These are phyloP conservation scores for Tychaedon coryphoeus DNA, from an alignment of 2,113 vertebrate species.

Conservation along the genomic window DNA sequence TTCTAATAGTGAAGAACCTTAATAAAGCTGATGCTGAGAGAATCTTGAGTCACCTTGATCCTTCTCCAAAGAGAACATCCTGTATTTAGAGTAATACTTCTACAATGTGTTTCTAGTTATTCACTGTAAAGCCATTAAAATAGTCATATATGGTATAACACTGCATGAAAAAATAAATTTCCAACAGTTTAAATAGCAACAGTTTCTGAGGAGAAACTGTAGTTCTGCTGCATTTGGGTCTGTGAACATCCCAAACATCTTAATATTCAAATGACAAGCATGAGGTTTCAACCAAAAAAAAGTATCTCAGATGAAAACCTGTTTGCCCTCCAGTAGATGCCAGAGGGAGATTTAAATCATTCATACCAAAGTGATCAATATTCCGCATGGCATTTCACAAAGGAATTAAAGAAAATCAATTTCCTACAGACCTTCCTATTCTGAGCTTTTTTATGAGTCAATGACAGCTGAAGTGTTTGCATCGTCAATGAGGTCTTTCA, in stretches of 20 bases:
- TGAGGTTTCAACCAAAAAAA: not conserved
- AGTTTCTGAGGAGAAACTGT: not conserved
- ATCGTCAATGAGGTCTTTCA: slow-evolving; percentile 59
- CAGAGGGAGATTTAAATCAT: slow-evolving; percentile 26
- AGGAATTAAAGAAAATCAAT: slow-evolving; percentile 71
- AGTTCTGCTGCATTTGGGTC: not conserved
- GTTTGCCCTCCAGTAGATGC: not conserved
- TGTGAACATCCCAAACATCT: not conserved
- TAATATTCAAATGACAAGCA: not conserved
- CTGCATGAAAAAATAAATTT: not conserved
- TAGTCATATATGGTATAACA: not conserved
- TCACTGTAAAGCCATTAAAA: not conserved
- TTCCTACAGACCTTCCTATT: slow-evolving; percentile 57
- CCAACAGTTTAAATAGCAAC: not conserved
- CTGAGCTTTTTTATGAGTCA: slow-evolving; percentile 58
- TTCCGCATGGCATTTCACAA: slow-evolving; percentile 52
- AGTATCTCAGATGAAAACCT: not conserved
- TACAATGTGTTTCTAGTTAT: not conserved
- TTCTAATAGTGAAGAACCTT: not conserved
- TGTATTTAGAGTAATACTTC: not conserved
- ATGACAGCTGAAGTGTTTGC: slow-evolving; percentile 64
- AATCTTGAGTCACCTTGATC: not conserved
- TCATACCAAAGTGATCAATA: slow-evolving; percentile 55
- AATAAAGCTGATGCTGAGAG: not conserved
- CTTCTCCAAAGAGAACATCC: not conserved